phyloP scores from a whole-genome alignment of 2,113 vertebrate species.

The Campylorhamphus procurvoides region DNA sequence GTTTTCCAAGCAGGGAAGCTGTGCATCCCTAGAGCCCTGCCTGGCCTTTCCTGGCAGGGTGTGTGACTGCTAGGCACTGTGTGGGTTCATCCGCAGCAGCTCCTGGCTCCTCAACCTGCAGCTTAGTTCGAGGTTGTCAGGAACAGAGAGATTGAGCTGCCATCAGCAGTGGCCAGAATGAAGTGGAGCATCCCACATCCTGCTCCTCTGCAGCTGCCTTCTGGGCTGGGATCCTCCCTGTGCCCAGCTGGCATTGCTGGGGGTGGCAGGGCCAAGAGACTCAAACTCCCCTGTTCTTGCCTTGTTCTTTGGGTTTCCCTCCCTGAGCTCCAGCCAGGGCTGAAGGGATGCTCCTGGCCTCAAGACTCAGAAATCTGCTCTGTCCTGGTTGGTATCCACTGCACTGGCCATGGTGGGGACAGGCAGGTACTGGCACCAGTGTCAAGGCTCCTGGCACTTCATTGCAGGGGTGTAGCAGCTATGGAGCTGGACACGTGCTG shows the following conservation, averaged over 20 bases:
- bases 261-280: background rate
- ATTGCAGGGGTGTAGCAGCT: background rate
- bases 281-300: background rate
- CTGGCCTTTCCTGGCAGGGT: background rate
- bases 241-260: background rate
- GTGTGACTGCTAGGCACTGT: accelerated
- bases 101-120: background rate
- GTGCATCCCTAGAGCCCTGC: background rate
- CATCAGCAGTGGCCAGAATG: accelerated
- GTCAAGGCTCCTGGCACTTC: background rate
- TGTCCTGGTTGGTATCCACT: background rate
- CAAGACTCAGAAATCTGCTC: background rate
- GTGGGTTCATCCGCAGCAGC: background rate
- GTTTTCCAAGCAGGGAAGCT: background rate
- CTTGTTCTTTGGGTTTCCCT: background rate
- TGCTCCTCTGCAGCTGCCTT: background rate
- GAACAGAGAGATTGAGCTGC: background rate
- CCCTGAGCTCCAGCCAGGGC: accelerated
- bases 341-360: background rate
- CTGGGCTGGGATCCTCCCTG: background rate
- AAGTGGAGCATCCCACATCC: background rate
- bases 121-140: background rate
- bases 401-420: accelerated
- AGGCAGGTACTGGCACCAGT: accelerated
- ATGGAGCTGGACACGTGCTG: accelerated